A percentile compares a stretch with the other conserved stretches of the same genome.
phyloP scores from a whole-genome alignment of 1,140 invertebrate genomes.

The Danaus melanippus region DNA sequence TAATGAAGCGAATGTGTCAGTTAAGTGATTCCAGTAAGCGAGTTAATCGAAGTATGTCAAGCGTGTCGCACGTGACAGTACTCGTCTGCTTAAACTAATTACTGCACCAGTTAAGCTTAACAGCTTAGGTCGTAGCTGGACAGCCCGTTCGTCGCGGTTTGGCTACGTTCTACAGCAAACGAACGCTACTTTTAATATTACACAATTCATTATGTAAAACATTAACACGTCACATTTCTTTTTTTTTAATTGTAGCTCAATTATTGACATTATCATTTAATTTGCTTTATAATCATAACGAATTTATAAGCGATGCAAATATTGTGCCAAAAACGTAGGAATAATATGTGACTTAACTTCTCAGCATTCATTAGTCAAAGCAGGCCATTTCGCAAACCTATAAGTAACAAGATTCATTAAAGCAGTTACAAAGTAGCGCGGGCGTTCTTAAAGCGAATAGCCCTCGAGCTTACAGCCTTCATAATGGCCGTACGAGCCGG shows the following conservation, averaged over 20 bases:
- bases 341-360: no score
- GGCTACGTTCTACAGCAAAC: conserved; percentile 2
- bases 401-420: conserved; percentile 72
- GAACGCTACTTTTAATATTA: no score
- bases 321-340: no score
- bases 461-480: conserved; percentile 65
- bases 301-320: no score
- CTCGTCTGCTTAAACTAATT: conserved; percentile 57
- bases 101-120: conserved; percentile 48
- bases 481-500: conserved; percentile 63
- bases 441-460: conserved; percentile 70
- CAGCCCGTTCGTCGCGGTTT: conserved; percentile 12
- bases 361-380: conserved; percentile 44
- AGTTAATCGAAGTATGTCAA: conserved; percentile 37
- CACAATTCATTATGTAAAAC: no score
- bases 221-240: no score
- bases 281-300: no score
- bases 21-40: conserved; percentile 31
- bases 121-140: conserved; percentile 37
- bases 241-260: no score
- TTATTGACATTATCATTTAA: no score
- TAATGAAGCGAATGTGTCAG: conserved; percentile 34
- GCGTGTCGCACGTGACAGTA: conserved; percentile 32
- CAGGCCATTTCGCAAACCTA: conserved; percentile 67
- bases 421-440: conserved; percentile 67